Evolutionary conservation across 2,113 vertebrate genomes (phyloP), one percentile per base, ranked within the genome.

Genomic region (Thamnaconus septentrionalis): DNA sequence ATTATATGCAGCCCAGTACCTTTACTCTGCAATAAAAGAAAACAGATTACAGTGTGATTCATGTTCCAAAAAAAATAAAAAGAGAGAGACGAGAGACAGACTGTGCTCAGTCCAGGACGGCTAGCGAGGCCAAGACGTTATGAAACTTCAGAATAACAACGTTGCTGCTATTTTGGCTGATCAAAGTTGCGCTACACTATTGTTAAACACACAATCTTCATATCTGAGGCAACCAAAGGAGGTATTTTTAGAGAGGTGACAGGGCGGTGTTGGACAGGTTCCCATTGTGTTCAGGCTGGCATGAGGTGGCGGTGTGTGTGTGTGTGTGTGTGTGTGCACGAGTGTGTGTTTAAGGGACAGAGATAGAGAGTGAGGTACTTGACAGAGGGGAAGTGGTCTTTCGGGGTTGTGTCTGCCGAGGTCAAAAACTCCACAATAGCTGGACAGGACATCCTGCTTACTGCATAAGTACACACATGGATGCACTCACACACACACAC

Each of bases 381-480:
- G 84, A 88, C 66, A 80, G 69, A 87, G 63, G 69, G 90, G 90
- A 89, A 86, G 79, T 83, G 80, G 71, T 85, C 80, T 85, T 82
- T 77, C 70, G 68, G 76, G 77, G 75, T 75, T 82, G 73, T 64
- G 80, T 89, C 88, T 87, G 81, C 80, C 18, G 73, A 70, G 74
- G 79, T 82, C 75, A 60, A 80, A 39, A 51, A 52, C 64, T 58
- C 65, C 62, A 91, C 88, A 90, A 90, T 89, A 89, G 87, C 80
- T 68, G 79, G 85, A 88, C 88, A 89, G 90, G 90, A 91, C 75
- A 90, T 91, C 90, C 90, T 89, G 86, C 88, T 85, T 78, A 67
- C 71, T 71, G 68, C 71, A 55, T 59, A 56, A 56, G 11, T 70
- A 12, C 65, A 64, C 46, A 44, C 61, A 69, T 7, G 65, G 51